Evolutionary conservation across 2,888 invertebrate genomes (phyloP).

Genomic region (Troides aeacus): DNA sequence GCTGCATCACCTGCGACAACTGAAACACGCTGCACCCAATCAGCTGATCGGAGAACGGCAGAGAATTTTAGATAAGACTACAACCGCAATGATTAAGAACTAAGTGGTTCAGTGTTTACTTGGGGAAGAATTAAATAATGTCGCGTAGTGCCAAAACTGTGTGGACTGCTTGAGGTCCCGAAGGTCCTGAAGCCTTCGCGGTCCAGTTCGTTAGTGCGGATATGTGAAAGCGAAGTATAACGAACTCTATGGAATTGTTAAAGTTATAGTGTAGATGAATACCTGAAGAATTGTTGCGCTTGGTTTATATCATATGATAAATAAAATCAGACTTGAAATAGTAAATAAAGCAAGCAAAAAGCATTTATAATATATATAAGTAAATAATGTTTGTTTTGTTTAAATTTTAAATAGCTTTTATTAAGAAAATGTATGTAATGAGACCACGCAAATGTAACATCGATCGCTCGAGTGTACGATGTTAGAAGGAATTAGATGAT

Average conservation of each 20-base stretch:
- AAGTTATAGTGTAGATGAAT: constrained; percentile 19
- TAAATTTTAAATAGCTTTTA: no score
- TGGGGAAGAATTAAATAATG: no score
- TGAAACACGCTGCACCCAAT: constrained; percentile 34
- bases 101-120: no score
- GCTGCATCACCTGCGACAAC: constrained; percentile 89
- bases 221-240: not conserved
- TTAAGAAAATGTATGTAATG: no score
- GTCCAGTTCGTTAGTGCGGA: no score
- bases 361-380: no score
- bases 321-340: not conserved
- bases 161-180: no score
- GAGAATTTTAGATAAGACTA: not conserved
- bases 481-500: not conserved
- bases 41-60: not conserved
- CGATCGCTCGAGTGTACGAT: no score
- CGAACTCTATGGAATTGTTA: constrained; percentile 29
- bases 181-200: no score
- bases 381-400: not conserved
- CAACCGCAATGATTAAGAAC: not conserved
- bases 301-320: not conserved
- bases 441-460: no score
- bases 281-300: constrained; percentile 16
- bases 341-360: no score
- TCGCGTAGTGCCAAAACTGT: constrained; percentile 1